Evolutionary conservation across 1,140 invertebrate genomes (phyloP).

Genomic region (Sipha flava): DNA sequence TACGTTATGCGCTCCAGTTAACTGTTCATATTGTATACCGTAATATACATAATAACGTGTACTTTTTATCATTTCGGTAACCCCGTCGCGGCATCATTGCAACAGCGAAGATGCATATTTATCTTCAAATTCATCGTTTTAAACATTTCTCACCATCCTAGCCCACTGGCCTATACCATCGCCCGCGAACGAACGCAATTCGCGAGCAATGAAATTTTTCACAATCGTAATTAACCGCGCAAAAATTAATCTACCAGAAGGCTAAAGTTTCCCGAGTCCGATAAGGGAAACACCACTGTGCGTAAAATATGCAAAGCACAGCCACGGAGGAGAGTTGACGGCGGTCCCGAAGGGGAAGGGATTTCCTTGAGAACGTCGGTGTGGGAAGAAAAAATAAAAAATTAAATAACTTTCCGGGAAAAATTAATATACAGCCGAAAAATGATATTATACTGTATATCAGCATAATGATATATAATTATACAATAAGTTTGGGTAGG

Average conservation of each 20-base stretch:
- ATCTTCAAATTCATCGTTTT: background rate
- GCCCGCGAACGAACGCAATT: background rate
- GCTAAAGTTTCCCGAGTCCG: background rate
- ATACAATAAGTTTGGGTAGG: no score
- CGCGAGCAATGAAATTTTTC: conserved; percentile 6
- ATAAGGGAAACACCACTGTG: conserved; percentile 14
- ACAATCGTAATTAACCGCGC: conserved; percentile 17
- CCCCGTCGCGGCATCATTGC: background rate
- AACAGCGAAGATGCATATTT: background rate
- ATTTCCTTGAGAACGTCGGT: background rate
- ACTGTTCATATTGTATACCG: background rate
- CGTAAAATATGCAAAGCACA: conserved; percentile 20
- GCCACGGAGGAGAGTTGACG: background rate
- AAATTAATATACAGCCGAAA: no score
- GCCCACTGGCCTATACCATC: no score
- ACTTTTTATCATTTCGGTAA: background rate
- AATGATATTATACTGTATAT: no score
- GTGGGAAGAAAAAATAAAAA: background rate
- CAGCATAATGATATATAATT: no score
- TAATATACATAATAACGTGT: background rate
- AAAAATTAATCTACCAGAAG: conserved; percentile 30
- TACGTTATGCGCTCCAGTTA: background rate
- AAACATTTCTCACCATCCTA: background rate
- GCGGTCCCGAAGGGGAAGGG: background rate
- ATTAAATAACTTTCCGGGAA: background rate